Conservation (phyloP, 2,888 invertebrate species). For the Clusia tigrina region DNA sequence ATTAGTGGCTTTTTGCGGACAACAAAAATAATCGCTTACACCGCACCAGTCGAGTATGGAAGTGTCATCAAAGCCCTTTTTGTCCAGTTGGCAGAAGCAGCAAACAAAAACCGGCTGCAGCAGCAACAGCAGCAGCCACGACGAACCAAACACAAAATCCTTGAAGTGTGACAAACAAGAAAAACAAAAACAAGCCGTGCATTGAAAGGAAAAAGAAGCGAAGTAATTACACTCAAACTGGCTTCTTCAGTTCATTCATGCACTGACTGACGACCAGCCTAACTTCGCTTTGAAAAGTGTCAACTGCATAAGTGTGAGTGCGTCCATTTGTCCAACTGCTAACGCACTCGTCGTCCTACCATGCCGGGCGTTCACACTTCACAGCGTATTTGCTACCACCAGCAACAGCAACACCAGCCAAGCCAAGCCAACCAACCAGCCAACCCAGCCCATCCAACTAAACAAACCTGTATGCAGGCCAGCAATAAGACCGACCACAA, state of each 20-base stretch:
- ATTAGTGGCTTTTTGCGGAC: too few species aligned
- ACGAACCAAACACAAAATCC: slow-evolving; percentile 48
- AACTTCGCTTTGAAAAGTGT: neutral
- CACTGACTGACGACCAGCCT: slow-evolving; percentile 7
- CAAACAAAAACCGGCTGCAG: neutral
- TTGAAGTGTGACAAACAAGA: slow-evolving; percentile 55
- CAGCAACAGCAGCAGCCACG: slow-evolving; percentile 7
- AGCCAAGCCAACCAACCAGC: slow-evolving; percentile 12
- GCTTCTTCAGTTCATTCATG: slow-evolving; percentile 26
- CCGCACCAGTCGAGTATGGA: too few species aligned
- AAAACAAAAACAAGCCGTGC: neutral
- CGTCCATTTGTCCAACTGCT: neutral
- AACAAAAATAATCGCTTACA: too few species aligned
- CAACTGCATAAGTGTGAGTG: slow-evolving; percentile 7
- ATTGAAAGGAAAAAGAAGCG: slow-evolving; percentile 8
- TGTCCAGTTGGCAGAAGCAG: too few species aligned
- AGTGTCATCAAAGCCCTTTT: too few species aligned
- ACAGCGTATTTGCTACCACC: slow-evolving; percentile 3
- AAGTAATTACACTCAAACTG: slow-evolving; percentile 16
- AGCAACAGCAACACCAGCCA: neutral
- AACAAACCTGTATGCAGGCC: neutral
- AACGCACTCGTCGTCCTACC: neutral
- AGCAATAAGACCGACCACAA: slow-evolving; percentile 12
- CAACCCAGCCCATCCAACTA: neutral
- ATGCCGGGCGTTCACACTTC: neutral